Evolutionary conservation across 2,113 vertebrate species (phyloP), one percentile per base, ranked within the genome.

Genomic region (Indri indri): DNA sequence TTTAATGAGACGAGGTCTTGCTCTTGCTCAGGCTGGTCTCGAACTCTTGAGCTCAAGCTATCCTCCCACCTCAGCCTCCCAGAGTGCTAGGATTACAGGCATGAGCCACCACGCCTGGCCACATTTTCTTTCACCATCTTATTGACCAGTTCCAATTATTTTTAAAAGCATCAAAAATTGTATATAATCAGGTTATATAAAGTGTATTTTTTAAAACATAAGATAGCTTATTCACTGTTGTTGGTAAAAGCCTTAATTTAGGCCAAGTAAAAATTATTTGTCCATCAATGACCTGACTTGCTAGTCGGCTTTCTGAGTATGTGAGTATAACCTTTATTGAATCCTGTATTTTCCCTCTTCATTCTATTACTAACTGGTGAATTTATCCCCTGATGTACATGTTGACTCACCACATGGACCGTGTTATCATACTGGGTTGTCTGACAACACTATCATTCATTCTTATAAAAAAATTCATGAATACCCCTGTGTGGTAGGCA

Each of bases 141-240:
- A 87, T 73, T 90, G 40, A 57, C 37, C 23, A 81, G 34, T 65
- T 91, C 73, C 45, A 90, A 77, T 82, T 86, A 94, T 85, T 93
- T 88, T 93, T 65, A 54, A 95, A 95, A 95, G 11, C 61, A 94
- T 81, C 42, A 88, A 86, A 76, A 87, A 82, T 86, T 81, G 12
- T 65, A 34, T 76, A 16, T 65, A 71, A 90, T 80, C 25, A 74
- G 59, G 3, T 93, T 88, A 91, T 80, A 85, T 95, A 82, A 32
- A 68, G 57, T 92, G 10, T 70, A 54, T 83, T 91, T 76, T 85
- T 87, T 76, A 80, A 93, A 91, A 47, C 32, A 88, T 73, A n/a
- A 1, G 23, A 6, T 92, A 77, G 82, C 54, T 85, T 57, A 61
- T 71, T 88, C 65, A 88, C 54, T 59, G 37, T 76, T 63, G 13